phyloP scores from a whole-genome alignment of 2,113 vertebrate species.

The Herpetotheres cachinnans region DNA sequence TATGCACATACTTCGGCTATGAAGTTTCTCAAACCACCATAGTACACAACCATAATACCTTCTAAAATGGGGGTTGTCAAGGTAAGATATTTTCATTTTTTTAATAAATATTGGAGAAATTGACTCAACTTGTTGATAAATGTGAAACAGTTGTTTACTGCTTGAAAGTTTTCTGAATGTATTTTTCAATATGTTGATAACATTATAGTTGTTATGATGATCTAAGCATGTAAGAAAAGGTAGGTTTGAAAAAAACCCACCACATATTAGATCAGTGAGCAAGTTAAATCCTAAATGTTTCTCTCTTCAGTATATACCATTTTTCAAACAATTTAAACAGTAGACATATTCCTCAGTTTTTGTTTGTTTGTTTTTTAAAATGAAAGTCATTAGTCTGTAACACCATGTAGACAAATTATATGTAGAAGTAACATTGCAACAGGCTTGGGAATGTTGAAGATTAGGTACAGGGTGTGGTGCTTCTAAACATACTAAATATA shows the following conservation, averaged over 20 bases:
- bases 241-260: rapidly evolving
- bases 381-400: background rate
- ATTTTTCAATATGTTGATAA: background rate
- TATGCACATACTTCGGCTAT: background rate
- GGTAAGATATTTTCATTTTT: background rate
- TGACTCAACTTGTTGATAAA: background rate
- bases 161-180: background rate
- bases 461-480: background rate
- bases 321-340: background rate
- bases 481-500: background rate
- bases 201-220: background rate
- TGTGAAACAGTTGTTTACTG: background rate
- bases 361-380: background rate
- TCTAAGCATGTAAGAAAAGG: background rate
- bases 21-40: background rate
- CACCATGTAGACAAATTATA: background rate
- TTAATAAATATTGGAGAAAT: background rate
- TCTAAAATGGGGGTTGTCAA: background rate
- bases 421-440: background rate
- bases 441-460: background rate
- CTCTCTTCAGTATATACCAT: background rate
- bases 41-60: rapidly evolving
- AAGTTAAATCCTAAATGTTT: background rate
- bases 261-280: background rate
- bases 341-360: rapidly evolving